A percentile compares a stretch with the other conserved stretches of the same genome.
Evolutionary conservation across 2,888 invertebrate species (phyloP).

Genomic region (Hypomecis atomaria): DNA sequence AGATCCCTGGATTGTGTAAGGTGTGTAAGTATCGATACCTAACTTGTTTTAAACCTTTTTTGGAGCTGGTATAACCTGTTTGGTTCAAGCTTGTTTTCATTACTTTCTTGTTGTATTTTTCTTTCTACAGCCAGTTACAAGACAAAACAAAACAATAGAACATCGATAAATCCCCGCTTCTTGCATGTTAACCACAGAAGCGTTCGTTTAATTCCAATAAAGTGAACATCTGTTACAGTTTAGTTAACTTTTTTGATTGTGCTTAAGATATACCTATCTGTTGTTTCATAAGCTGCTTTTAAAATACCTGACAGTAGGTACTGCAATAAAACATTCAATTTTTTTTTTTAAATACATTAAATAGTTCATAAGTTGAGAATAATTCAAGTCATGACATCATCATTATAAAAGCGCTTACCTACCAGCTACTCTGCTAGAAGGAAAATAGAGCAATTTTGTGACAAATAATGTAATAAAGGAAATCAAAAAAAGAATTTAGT

Average conservation of each 20-base stretch:
- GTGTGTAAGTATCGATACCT: conserved; percentile 87
- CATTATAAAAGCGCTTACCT: too few relatives aligned
- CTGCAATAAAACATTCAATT: background rate
- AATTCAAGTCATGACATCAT: too few relatives aligned
- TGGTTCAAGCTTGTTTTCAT: conserved; percentile 44
- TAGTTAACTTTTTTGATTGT: too few relatives aligned
- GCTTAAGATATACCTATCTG: too few relatives aligned
- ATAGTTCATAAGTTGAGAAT: background rate
- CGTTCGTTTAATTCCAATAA: background rate
- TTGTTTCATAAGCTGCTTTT: too few relatives aligned
- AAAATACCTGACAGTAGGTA: too few relatives aligned
- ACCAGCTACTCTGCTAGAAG: too few relatives aligned
- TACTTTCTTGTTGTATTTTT: conserved; percentile 35
- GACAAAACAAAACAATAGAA: background rate
- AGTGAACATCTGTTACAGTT: too few relatives aligned
- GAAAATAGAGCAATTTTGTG: too few relatives aligned
- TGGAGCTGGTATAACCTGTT: conserved; percentile 55
- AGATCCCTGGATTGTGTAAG: conserved; percentile 96
- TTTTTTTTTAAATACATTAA: background rate
- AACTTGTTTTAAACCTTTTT: conserved; percentile 54
- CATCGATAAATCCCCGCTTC: background rate
- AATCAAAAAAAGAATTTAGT: too few relatives aligned
- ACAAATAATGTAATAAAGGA: too few relatives aligned
- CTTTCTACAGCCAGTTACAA: conserved; percentile 38
- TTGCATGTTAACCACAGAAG: background rate